Evolutionary conservation across 2,888 invertebrate species (phyloP).

Genomic region (Hydroisotoma schaefferi): DNA sequence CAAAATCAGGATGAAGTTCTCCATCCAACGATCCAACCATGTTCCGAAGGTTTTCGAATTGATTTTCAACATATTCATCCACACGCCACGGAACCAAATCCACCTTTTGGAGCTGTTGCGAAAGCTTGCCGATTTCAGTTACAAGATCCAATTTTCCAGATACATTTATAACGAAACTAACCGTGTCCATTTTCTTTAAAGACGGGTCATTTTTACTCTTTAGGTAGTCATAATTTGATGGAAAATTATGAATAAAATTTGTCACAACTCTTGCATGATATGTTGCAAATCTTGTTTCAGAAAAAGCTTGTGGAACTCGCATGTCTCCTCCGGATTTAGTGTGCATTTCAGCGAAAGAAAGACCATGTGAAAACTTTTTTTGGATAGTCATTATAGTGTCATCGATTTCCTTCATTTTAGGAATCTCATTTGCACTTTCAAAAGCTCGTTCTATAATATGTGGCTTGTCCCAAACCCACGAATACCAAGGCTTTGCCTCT

Average conservation of each 20-base stretch:
- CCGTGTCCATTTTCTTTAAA: neutral
- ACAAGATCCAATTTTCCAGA: neutral
- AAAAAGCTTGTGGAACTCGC: neutral
- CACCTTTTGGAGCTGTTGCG: neutral
- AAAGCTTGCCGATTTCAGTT: neutral
- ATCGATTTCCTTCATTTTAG: neutral
- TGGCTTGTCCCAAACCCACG: neutral
- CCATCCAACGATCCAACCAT: too few species aligned
- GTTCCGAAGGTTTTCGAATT: too few species aligned
- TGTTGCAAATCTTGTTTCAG: neutral
- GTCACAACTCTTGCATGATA: neutral
- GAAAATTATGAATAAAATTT: neutral
- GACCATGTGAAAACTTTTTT: neutral
- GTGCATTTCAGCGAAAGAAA: neutral
- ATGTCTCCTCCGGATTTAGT: neutral
- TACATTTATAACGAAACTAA: neutral
- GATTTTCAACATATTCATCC: neutral
- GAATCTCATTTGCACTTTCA: neutral
- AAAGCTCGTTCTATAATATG: neutral
- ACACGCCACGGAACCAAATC: neutral
- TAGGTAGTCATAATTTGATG: neutral
- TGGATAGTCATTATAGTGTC: neutral
- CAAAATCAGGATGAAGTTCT: too few species aligned
- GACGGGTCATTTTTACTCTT: neutral
- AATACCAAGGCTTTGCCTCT: neutral